Percentiles rank a stretch among this genome's conserved stretches.
These are phyloP conservation scores for Eospalax fontanierii DNA, from an alignment of 2,797 vertebrate species.

Conservation along the genomic window DNA sequence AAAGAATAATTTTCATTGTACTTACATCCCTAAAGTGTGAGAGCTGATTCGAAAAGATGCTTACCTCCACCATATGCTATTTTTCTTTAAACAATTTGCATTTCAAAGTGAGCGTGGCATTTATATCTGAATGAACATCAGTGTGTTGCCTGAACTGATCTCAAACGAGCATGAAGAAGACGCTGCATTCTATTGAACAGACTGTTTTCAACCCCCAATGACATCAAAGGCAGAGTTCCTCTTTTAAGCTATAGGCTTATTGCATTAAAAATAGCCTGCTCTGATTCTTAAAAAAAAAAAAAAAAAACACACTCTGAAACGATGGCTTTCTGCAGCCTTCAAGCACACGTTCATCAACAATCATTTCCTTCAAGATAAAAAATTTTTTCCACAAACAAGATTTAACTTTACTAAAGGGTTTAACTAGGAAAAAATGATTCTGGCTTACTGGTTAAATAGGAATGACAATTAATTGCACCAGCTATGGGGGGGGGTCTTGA, in stretches of 20 bases:
- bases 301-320: conserved; percentile 76
- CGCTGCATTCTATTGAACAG: conserved; percentile 88
- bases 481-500: fast-evolving
- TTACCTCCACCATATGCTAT: conserved; percentile 91
- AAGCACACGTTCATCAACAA: conserved; percentile 79
- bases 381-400: conserved; percentile 66
- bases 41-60: conserved; percentile 91
- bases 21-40: conserved; percentile 87
- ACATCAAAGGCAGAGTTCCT: conserved; percentile 87
- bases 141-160: conserved; percentile 89
- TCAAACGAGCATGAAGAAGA: conserved; percentile 87
- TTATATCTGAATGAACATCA: conserved; percentile 90
- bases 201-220: conserved; percentile 89
- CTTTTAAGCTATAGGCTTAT: conserved; percentile 89
- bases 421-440: not conserved
- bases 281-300: conserved; percentile 76
- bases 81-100: conserved; percentile 92
- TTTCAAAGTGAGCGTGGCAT: conserved; percentile 90
- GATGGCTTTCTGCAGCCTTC: conserved; percentile 78
- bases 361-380: conserved; percentile 68
- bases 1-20: conserved; percentile 89
- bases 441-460: conserved; percentile 3
- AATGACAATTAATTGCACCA: not conserved
- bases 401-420: conserved; percentile 14
- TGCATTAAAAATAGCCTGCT: conserved; percentile 85